phyloP scores from a whole-genome alignment of 2,113 vertebrate genomes.

The Psammodynastes pulverulentus region DNA sequence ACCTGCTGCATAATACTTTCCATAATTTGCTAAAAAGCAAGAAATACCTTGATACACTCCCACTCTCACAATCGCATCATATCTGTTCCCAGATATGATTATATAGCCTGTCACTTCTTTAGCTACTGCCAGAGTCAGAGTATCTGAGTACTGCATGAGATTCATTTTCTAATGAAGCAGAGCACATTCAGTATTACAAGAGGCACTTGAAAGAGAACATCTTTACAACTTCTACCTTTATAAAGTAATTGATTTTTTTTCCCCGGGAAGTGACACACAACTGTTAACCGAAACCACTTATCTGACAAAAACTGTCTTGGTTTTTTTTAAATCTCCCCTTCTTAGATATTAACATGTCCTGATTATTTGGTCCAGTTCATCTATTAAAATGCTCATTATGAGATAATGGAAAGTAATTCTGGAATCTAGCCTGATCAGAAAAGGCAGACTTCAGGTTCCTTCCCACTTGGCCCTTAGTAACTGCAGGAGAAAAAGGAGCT shows the following conservation, averaged over 20 bases:
- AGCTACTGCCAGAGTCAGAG: neutral
- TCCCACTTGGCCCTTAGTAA: neutral
- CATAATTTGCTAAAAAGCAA: neutral
- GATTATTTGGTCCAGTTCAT: neutral
- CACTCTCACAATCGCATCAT: neutral
- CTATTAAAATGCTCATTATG: neutral
- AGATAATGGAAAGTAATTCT: neutral
- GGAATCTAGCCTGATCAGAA: neutral
- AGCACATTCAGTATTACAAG: neutral
- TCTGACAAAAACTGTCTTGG: neutral
- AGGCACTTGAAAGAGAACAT: neutral
- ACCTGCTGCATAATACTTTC: neutral
- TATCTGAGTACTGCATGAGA: neutral
- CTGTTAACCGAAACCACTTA: neutral
- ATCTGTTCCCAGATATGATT: neutral
- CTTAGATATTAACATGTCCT: neutral
- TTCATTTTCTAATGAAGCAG: neutral
- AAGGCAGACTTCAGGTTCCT: neutral
- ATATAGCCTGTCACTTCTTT: neutral
- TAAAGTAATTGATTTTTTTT: neutral
- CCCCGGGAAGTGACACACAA: neutral
- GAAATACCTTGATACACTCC: neutral
- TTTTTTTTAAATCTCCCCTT: neutral
- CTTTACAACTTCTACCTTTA: neutral
- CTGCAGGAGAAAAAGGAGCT: neutral